Percentiles rank a stretch among this genome's conserved stretches.
Conservation (phyloP, 2,888 invertebrate genomes). For the Psylliodes chrysocephalus region DNA sequence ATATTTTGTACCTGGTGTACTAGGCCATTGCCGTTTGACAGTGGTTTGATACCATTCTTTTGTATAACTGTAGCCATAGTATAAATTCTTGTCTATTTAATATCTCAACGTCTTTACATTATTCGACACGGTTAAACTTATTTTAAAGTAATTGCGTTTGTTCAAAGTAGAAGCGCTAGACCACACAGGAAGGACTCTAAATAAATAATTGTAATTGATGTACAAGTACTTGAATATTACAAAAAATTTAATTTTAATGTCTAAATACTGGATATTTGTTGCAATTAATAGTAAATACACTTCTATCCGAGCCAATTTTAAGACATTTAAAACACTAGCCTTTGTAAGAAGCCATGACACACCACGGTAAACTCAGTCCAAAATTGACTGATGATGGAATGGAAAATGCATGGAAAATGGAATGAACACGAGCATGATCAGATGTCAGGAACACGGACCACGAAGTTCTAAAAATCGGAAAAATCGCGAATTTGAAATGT, state of each 20-base stretch:
- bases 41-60: constrained; percentile 83
- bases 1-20: constrained; percentile 64
- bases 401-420: background rate
- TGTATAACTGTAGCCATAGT: constrained; percentile 84
- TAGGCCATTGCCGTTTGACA: constrained; percentile 71
- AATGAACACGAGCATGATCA: background rate
- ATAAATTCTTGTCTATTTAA: constrained; percentile 15
- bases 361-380: constrained; percentile 39
- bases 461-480: too few relatives aligned
- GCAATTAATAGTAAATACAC: constrained; percentile 21
- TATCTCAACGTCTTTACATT: background rate
- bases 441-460: background rate
- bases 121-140: background rate
- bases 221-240: background rate
- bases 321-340: constrained; percentile 51
- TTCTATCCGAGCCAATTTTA: constrained; percentile 31
- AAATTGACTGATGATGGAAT: constrained; percentile 33
- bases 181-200: constrained; percentile 38
- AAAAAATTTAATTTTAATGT: background rate
- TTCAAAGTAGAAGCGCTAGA: constrained; percentile 33
- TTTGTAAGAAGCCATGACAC: constrained; percentile 61
- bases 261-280: background rate
- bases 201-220: background rate
- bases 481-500: too few relatives aligned
- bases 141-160: background rate